A percentile compares a stretch with the other conserved stretches of the same genome.
Evolutionary conservation across 2,113 vertebrate species (phyloP).

Genomic region (Atlantisia rogersi): DNA sequence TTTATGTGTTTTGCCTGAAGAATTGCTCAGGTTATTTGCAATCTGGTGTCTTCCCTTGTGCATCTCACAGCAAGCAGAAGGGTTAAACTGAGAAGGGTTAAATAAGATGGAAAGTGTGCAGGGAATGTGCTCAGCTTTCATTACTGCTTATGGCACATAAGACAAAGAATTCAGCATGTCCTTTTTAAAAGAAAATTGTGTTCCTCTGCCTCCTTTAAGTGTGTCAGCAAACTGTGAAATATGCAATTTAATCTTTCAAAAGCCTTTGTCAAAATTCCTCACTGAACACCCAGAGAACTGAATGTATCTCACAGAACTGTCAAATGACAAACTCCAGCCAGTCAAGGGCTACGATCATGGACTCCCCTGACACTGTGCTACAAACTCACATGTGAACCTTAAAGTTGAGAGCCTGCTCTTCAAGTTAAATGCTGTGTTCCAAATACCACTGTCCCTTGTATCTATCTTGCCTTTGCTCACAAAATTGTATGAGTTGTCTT

Average conservation of each 20-base stretch:
- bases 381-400: background rate
- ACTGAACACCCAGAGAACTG: background rate
- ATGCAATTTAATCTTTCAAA: slow-evolving; percentile 52
- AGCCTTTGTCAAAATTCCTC: slow-evolving; percentile 18
- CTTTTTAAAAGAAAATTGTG: slow-evolving; percentile 22
- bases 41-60: background rate
- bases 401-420: background rate
- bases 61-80: background rate
- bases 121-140: background rate
- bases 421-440: background rate
- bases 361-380: background rate
- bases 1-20: background rate
- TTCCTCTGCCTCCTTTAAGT: background rate
- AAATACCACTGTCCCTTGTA: accelerated
- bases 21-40: background rate
- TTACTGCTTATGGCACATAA: background rate
- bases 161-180: slow-evolving; percentile 12
- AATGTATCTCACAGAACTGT: background rate
- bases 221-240: slow-evolving; percentile 18
- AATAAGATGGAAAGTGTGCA: background rate
- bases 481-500: background rate
- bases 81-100: slow-evolving; percentile 29
- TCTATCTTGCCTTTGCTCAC: background rate
- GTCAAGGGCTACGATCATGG: background rate
- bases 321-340: accelerated